phyloP scores from a whole-genome alignment of 2,113 vertebrate genomes.

The Chrysemys picta region DNA sequence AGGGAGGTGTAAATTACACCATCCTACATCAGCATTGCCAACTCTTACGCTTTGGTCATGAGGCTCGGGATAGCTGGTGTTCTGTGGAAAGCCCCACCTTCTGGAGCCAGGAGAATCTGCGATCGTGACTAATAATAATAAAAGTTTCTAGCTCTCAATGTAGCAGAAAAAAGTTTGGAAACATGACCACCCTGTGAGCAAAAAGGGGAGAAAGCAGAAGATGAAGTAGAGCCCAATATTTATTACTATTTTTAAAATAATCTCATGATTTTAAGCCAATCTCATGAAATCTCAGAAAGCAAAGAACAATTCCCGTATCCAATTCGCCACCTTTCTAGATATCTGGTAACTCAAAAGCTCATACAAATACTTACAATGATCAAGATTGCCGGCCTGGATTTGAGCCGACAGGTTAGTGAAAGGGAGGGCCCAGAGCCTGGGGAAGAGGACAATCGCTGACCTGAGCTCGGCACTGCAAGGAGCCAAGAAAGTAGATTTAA shows the following conservation, averaged over 20 bases:
- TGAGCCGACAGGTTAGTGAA: too few species aligned
- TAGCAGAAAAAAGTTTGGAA: neutral
- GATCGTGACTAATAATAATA: neutral
- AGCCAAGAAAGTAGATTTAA: too few species aligned
- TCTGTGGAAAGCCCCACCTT: neutral
- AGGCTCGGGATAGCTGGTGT: neutral
- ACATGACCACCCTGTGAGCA: neutral
- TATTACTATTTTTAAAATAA: neutral
- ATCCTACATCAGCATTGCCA: neutral
- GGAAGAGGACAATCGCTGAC: too few species aligned
- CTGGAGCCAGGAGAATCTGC: neutral
- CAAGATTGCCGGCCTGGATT: too few species aligned
- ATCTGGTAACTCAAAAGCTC: neutral
- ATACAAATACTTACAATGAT: neutral
- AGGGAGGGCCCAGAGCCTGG: too few species aligned
- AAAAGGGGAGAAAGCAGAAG: neutral
- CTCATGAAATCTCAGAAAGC: neutral
- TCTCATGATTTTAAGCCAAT: neutral
- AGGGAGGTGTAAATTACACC: neutral
- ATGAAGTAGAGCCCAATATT: neutral
- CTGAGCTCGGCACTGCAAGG: too few species aligned
- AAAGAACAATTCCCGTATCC: neutral
- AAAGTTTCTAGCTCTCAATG: neutral
- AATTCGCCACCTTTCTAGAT: neutral
- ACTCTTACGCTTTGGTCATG: neutral